phyloP scores from a whole-genome alignment of 2,113 vertebrate species.

The Eonycteris spelaea region DNA sequence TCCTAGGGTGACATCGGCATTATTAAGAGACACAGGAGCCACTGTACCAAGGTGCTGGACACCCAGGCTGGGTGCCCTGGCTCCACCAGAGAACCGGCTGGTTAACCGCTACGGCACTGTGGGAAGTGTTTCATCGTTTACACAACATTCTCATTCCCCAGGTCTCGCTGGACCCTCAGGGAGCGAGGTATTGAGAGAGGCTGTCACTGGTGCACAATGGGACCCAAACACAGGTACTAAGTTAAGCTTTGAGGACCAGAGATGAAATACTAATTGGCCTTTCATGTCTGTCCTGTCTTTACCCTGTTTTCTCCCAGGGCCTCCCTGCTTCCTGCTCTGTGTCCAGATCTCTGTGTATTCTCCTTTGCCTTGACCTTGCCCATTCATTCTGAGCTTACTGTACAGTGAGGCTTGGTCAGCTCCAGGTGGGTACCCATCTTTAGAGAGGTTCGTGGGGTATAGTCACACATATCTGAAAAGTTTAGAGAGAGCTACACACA shows the following conservation, averaged over 20 bases:
- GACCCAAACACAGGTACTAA: neutral
- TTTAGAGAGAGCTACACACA: neutral
- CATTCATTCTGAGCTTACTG: neutral
- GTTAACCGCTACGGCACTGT: rapidly evolving
- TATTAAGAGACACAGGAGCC: neutral
- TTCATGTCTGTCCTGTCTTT: neutral
- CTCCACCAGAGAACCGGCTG: neutral
- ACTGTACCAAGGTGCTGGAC: neutral
- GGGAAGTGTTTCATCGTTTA: neutral
- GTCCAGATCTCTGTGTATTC: neutral
- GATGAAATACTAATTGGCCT: neutral
- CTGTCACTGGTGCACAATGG: neutral
- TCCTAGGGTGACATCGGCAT: neutral
- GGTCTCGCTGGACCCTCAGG: neutral
- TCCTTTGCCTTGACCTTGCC: neutral
- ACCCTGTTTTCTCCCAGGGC: neutral
- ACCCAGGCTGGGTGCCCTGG: neutral
- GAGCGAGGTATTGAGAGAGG: neutral
- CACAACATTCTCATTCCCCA: neutral
- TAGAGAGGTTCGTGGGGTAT: neutral
- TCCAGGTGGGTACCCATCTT: neutral
- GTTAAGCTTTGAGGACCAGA: neutral
- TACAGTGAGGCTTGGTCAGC: neutral
- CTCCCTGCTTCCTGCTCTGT: neutral
- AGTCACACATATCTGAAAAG: neutral